Percentiles rank a stretch among this genome's conserved stretches.
These are phyloP conservation scores for Coturnix japonica DNA, from an alignment of 2,113 vertebrate genomes.

Conservation along the genomic window DNA sequence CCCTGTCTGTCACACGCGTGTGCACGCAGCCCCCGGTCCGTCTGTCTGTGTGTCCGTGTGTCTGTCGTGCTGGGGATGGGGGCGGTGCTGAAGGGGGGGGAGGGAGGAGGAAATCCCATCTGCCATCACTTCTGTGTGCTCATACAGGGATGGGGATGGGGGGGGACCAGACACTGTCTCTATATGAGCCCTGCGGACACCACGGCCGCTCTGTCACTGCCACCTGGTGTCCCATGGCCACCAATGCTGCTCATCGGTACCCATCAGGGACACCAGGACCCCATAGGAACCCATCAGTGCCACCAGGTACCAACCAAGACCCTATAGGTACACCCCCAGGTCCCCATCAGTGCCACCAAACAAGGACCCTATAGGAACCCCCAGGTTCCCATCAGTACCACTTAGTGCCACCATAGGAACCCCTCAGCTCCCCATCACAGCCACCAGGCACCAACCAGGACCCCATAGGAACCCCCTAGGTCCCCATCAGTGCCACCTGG, in stretches of 20 bases:
- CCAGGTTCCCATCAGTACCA: background rate
- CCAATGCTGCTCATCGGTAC: no score
- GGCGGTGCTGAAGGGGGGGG: background rate
- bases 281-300: background rate
- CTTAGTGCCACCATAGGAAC: no score
- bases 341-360: background rate
- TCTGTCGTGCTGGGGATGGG: background rate
- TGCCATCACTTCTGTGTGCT: background rate
- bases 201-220: background rate
- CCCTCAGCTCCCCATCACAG: background rate
- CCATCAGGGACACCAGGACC: background rate
- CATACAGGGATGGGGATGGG: background rate
- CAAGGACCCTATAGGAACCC: background rate
- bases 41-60: background rate
- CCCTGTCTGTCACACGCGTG: background rate
- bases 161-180: no score
- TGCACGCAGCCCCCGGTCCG: background rate
- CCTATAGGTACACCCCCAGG: no score
- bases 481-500: background rate
- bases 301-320: background rate
- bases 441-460: no score
- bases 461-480: accelerated
- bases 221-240: background rate
- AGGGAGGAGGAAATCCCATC: background rate
- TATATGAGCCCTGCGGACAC: no score